These are phyloP conservation scores for Corydoras maculifer DNA, from an alignment of 2,113 vertebrate species.

Conservation along the genomic window DNA sequence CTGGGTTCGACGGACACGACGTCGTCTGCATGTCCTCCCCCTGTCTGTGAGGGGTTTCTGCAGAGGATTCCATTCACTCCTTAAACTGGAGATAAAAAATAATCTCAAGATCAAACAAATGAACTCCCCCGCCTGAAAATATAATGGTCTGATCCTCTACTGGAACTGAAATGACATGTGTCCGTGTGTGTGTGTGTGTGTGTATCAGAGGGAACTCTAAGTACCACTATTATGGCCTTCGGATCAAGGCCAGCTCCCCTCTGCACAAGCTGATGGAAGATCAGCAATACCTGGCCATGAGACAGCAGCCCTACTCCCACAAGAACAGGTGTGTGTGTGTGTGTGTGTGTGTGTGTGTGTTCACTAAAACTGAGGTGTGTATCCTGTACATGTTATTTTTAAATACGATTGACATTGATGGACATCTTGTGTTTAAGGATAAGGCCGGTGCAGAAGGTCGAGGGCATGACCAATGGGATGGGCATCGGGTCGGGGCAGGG, in stretches of 20 bases:
- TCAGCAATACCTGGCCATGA: constrained; percentile 87
- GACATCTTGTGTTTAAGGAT: constrained; percentile 56
- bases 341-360: neutral
- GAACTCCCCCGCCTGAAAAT: no score
- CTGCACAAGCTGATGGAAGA: constrained; percentile 83
- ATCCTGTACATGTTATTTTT: no score
- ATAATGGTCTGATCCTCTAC: no score
- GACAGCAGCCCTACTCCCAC: constrained; percentile 87
- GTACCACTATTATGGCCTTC: constrained; percentile 89
- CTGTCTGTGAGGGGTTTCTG: no score
- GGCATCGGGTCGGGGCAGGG: constrained; percentile 63
- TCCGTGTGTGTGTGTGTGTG: constrained; percentile 32
- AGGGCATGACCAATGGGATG: constrained; percentile 79
- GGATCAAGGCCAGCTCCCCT: constrained; percentile 84
- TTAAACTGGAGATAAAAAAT: no score
- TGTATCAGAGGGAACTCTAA: constrained; percentile 84
- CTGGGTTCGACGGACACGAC: no score
- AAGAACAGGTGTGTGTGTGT: constrained; percentile 73
- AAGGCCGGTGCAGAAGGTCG: constrained; percentile 80
- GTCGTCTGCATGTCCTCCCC: no score
- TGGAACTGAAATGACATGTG: neutral
- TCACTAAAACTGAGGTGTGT: neutral
- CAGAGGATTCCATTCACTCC: no score
- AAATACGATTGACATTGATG: no score
- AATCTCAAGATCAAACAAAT: no score